Evolutionary conservation across 2,888 invertebrate species (phyloP).

Genomic region (Monoplex corrugatus): DNA sequence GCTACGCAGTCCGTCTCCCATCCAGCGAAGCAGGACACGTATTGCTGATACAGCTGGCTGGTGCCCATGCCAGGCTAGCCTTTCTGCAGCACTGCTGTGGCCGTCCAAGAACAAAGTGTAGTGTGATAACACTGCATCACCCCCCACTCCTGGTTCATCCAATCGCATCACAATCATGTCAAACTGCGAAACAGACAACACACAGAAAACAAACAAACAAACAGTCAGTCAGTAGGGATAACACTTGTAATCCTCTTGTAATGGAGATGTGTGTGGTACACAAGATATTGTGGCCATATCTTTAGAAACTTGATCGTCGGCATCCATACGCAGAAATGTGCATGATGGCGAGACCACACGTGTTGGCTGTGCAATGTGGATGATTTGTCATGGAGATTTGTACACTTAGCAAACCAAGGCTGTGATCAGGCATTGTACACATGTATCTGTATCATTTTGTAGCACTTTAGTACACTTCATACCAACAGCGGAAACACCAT

Average conservation of each 20-base stretch:
- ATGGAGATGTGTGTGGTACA: conserved; percentile 26
- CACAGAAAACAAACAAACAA: background rate
- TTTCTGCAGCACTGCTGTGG: conserved; percentile 55
- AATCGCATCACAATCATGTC: background rate
- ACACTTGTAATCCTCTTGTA: background rate
- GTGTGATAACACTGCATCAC: conserved; percentile 44
- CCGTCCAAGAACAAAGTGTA: conserved; percentile 56
- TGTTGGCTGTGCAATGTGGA: conserved; percentile 55
- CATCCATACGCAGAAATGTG: conserved; percentile 12
- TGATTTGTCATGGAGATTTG: conserved; percentile 26
- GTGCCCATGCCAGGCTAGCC: conserved; percentile 39
- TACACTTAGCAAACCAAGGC: conserved; percentile 39
- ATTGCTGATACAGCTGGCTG: background rate
- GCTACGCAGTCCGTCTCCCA: conserved; percentile 48
- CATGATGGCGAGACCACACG: conserved; percentile 9
- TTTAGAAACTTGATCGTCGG: background rate
- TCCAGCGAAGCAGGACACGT: too few species aligned
- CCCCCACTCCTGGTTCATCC: conserved; percentile 22
- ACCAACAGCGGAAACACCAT: too few species aligned
- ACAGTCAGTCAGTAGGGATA: conserved; percentile 3
- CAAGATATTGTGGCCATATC: background rate
- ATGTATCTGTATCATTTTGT: too few species aligned
- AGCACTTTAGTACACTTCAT: too few species aligned
- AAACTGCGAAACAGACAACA: conserved; percentile 18
- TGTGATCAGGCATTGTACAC: conserved; percentile 51